These are phyloP conservation scores for Dynastes hyllus DNA, from an alignment of 2,888 invertebrate species.

Conservation along the genomic window DNA sequence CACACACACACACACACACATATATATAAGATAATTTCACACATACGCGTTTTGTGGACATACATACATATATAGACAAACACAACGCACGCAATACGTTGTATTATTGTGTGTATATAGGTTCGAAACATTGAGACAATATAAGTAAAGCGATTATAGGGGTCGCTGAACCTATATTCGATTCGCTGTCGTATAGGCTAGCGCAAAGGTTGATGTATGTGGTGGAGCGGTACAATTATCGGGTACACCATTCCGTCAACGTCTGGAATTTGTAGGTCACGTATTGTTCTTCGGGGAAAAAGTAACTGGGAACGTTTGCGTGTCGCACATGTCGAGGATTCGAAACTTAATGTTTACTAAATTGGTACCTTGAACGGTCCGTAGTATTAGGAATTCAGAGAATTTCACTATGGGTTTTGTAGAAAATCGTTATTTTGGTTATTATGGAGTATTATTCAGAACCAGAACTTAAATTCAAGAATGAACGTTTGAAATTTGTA, in stretches of 20 bases:
- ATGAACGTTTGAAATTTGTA: no score
- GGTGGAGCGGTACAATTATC: slow-evolving; percentile 34
- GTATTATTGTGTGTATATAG: neutral
- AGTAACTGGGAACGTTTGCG: slow-evolving; percentile 6
- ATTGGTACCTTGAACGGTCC: neutral
- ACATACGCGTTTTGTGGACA: slow-evolving; percentile 14
- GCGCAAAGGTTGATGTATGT: slow-evolving; percentile 11
- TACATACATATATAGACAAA: slow-evolving; percentile 1
- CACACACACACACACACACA: neutral
- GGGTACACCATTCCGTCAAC: slow-evolving; percentile 39
- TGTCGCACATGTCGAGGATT: slow-evolving; percentile 5
- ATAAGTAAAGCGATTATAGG: slow-evolving; percentile 28
- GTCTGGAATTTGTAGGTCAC: slow-evolving; percentile 43
- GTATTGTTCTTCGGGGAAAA: slow-evolving; percentile 43
- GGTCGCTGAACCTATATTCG: slow-evolving; percentile 40
- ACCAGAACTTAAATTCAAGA: no score
- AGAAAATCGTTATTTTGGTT: no score
- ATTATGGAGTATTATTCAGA: no score
- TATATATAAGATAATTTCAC: neutral
- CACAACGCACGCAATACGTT: slow-evolving; percentile 4
- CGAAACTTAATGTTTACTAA: neutral
- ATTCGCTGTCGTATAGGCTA: slow-evolving; percentile 6
- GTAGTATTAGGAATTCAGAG: neutral
- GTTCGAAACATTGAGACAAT: slow-evolving; percentile 34
- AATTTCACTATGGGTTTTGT: no score